phyloP scores from a whole-genome alignment of 2,888 invertebrate species.

The Morpho achilles region DNA sequence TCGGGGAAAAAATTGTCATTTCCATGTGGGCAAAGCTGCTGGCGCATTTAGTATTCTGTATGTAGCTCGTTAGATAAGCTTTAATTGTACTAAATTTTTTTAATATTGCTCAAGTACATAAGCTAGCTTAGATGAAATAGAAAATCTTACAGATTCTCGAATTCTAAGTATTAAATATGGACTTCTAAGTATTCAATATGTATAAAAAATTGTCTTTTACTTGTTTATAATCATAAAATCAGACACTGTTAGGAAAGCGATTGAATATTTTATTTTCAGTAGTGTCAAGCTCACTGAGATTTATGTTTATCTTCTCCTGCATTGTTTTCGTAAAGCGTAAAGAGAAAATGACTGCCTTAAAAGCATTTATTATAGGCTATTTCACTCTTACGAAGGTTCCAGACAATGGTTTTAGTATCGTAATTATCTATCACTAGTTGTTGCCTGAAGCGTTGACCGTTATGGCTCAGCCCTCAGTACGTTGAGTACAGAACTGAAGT shows the following conservation, averaged over 20 bases:
- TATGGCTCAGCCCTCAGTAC: slow-evolving; percentile 3
- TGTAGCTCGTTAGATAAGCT: no score
- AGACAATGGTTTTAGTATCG: slow-evolving; percentile 31
- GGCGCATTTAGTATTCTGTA: no score
- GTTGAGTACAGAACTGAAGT: slow-evolving; percentile 48
- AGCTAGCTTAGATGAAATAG: no score
- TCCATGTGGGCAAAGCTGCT: no score
- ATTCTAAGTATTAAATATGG: no score
- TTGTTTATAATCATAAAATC: no score
- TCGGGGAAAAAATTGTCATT: no score
- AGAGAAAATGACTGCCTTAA: slow-evolving; percentile 16
- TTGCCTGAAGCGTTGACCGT: slow-evolving; percentile 7
- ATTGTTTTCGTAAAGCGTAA: slow-evolving; percentile 6
- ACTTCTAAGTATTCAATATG: no score
- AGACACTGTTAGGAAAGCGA: not conserved
- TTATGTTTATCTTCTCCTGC: slow-evolving; percentile 11
- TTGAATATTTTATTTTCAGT: not conserved
- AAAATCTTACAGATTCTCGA: no score
- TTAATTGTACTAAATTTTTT: no score
- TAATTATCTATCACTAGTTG: slow-evolving; percentile 34
- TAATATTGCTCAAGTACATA: no score
- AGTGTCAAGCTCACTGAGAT: slow-evolving; percentile 10
- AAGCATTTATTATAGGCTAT: slow-evolving; percentile 15
- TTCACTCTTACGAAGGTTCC: slow-evolving; percentile 12
- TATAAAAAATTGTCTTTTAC: no score